Evolutionary conservation across 30 jellyfish, hydroid and myxozoan genomes (phyloP).

Genomic region (Mastigias papua): DNA sequence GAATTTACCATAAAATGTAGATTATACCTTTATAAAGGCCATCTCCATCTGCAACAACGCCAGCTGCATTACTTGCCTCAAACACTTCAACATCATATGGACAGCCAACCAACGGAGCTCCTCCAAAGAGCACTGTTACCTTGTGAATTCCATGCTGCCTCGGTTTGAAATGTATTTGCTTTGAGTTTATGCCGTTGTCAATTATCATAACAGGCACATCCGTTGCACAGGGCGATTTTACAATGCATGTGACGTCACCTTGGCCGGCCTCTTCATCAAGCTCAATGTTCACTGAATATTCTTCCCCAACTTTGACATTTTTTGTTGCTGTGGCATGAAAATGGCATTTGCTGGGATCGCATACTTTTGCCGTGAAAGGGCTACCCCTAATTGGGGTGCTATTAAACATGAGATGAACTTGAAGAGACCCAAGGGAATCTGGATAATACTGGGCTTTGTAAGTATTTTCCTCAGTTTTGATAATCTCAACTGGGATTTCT

Average conservation of each 20-base stretch:
- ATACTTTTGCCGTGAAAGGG: conserved; percentile 85
- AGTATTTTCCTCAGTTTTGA: conserved; percentile 51
- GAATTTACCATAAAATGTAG: neutral
- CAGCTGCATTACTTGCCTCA: conserved; percentile 74
- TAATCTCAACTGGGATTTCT: conserved; percentile 72
- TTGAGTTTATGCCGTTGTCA: conserved; percentile 41
- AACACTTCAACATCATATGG: conserved; percentile 85
- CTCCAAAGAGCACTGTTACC: conserved; percentile 83
- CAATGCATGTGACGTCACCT: conserved; percentile 85
- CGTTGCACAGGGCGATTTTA: conserved; percentile 84
- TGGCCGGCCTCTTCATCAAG: conserved; percentile 83
- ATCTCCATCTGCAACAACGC: conserved; percentile 83
- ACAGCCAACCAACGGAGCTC: conserved; percentile 85
- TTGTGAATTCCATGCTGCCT: conserved; percentile 85
- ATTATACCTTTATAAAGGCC: conserved; percentile 85
- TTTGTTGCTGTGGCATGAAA: conserved; percentile 23
- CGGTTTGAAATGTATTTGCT: conserved; percentile 83
- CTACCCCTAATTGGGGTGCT: conserved; percentile 87
- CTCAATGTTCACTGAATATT: conserved; percentile 64
- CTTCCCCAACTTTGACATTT: conserved; percentile 45
- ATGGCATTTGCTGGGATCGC: conserved; percentile 81
- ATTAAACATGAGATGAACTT: conserved; percentile 72
- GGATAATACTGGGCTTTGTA: conserved; percentile 81
- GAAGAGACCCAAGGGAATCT: conserved; percentile 58
- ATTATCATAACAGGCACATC: conserved; percentile 86